Percentiles rank a stretch among this genome's conserved stretches.
Conservation (phyloP, 2,797 vertebrate genomes). For the Falco berigora region DNA sequence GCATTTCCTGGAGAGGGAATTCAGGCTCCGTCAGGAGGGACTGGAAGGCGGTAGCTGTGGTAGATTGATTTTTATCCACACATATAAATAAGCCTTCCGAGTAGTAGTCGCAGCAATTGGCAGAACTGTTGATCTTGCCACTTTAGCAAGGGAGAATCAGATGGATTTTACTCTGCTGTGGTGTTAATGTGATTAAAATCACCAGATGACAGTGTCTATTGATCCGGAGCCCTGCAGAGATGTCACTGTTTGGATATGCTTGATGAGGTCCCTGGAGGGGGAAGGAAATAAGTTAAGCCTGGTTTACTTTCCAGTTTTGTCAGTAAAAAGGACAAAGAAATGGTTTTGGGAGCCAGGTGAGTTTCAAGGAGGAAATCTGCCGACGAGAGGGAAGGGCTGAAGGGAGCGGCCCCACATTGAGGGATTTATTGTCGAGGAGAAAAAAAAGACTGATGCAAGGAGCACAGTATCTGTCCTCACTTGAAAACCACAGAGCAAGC, state of each 20-base stretch:
- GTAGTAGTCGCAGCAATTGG: neutral
- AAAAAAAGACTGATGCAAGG: neutral
- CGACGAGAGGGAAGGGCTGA: neutral
- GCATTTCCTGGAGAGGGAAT: neutral
- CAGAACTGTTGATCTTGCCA: neutral
- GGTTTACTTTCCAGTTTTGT: neutral
- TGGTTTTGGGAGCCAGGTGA: neutral
- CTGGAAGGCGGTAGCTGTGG: neutral
- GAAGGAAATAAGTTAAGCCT: neutral
- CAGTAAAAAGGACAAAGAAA: neutral
- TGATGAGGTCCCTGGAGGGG: neutral
- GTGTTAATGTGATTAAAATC: slow-evolving; percentile 21
- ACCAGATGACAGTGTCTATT: neutral
- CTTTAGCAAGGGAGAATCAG: neutral
- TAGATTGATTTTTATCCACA: neutral
- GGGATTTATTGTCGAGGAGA: neutral
- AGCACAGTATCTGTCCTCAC: neutral
- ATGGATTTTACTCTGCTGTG: neutral
- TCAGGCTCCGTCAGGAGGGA: neutral
- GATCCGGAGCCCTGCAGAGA: neutral
- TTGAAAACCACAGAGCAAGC: neutral
- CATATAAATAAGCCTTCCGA: neutral
- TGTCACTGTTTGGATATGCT: neutral
- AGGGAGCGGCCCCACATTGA: neutral
- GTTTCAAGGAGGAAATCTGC: neutral